A percentile compares a stretch with the other conserved stretches of the same genome.
Evolutionary conservation across 2,888 invertebrate genomes (phyloP).

Genomic region (Drosophila infuscata): DNA sequence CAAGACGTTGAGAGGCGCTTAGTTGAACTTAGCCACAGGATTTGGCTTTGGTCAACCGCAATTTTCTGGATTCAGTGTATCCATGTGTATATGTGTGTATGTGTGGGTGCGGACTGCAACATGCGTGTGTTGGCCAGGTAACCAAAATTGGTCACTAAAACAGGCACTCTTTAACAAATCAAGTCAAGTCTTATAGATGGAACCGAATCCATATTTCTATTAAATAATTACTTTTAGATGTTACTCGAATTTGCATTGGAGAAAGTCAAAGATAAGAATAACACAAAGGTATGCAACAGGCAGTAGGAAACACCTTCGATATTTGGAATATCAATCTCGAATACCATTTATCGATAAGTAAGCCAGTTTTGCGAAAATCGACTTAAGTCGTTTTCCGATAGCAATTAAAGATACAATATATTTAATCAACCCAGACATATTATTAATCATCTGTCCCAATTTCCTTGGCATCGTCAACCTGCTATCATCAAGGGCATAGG

Average conservation of each 20-base stretch:
- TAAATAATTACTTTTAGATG: background rate
- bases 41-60: constrained; percentile 47
- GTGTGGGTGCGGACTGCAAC: background rate
- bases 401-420: too few relatives aligned
- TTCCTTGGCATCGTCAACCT: background rate
- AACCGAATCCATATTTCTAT: background rate
- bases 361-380: too few relatives aligned
- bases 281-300: too few relatives aligned
- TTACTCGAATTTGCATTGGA: background rate
- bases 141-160: constrained; percentile 24
- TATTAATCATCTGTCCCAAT: background rate
- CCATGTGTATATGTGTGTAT: background rate
- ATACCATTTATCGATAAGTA: too few relatives aligned
- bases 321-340: too few relatives aligned
- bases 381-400: too few relatives aligned
- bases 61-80: constrained; percentile 4
- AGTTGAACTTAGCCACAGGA: constrained; percentile 56
- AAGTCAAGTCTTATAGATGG: constrained; percentile 21
- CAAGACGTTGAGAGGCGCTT: constrained; percentile 49
- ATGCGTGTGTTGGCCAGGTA: constrained; percentile 43
- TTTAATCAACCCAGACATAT: background rate
- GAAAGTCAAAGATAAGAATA: background rate
- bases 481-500: background rate
- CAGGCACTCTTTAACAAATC: constrained; percentile 4
- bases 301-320: too few relatives aligned